Evolutionary conservation across 2,888 invertebrate genomes (phyloP), one percentile per base, ranked within the genome.

Genomic region (Macrosiphum euphorbiae): DNA sequence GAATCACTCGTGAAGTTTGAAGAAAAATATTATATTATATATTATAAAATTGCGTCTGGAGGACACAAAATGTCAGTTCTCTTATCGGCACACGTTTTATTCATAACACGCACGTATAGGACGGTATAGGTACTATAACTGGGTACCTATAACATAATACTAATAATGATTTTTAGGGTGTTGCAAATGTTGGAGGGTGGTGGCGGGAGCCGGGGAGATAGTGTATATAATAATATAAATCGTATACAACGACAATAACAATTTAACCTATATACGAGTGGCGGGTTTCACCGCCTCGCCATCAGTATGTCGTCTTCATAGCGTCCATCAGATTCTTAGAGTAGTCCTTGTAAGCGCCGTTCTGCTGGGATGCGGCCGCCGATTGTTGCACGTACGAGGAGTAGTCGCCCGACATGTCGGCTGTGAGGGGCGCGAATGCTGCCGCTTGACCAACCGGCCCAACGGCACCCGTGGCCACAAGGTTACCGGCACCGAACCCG

Each of bases 331-430:
- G 28, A 41, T 90, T 94, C 86, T 94, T 94, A 28, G 94, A 94
- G 90, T 94, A 94, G 61, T 94, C 94, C 61, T 86, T 86, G 86
- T 90, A 94, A 67, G 84, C 90, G 52, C 28, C 35, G 88, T 91
- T 92, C 28, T 90, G 94, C 52, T 88, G 88, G 35, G 91, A 84
- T 26, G 88, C 89, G 35, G 85, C 87, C n/a, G 90, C 50, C 58
- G 91, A 58, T 26, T 94, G 94, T 61, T 94, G 91, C 41, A 91
- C 91, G 94, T 94, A 94, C 58, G 94, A 88, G 3, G 94, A 94
- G 55, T 94, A 95, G 89, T 95, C 95, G 50, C 94, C 94, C 3
- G 94, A 93, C 11, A 95, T 94, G 88, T 95, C 95, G 41, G 94
- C 94, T 10, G 94, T 90, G 50, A 94, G 94, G 16, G 94, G 94